Percentiles rank a stretch among this genome's conserved stretches.
Evolutionary conservation across 1,140 invertebrate species (phyloP).

Genomic region (Cydia strobilella): DNA sequence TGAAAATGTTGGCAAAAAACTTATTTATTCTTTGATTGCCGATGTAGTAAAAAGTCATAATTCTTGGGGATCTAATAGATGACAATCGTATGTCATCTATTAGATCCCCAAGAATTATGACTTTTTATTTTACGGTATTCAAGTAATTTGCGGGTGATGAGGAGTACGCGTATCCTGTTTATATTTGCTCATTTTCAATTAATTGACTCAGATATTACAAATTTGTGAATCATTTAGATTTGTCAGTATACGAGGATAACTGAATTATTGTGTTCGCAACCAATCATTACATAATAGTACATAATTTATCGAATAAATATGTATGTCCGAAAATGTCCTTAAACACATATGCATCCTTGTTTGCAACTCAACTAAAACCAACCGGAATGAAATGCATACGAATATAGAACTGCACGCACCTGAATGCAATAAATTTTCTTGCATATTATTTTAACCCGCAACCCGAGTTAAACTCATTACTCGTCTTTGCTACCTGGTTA

Average conservation of each 20-base stretch:
- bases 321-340: not conserved
- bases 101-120: no score
- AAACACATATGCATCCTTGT: not conserved
- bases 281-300: not conserved
- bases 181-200: no score
- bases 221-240: not conserved
- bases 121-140: no score
- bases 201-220: not conserved
- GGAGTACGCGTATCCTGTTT: no score
- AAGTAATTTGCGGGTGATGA: no score
- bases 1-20: no score
- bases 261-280: not conserved
- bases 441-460: conserved; percentile 43
- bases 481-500: conserved; percentile 24
- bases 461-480: conserved; percentile 25
- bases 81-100: no score
- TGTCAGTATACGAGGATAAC: not conserved
- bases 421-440: conserved; percentile 46
- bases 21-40: no score
- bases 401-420: conserved; percentile 38
- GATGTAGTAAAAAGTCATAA: no score
- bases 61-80: no score
- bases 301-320: not conserved
- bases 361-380: conserved; percentile 27
- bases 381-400: conserved; percentile 38